Conservation (phyloP, 2,113 vertebrate species). For the Dipodomys spectabilis region DNA sequence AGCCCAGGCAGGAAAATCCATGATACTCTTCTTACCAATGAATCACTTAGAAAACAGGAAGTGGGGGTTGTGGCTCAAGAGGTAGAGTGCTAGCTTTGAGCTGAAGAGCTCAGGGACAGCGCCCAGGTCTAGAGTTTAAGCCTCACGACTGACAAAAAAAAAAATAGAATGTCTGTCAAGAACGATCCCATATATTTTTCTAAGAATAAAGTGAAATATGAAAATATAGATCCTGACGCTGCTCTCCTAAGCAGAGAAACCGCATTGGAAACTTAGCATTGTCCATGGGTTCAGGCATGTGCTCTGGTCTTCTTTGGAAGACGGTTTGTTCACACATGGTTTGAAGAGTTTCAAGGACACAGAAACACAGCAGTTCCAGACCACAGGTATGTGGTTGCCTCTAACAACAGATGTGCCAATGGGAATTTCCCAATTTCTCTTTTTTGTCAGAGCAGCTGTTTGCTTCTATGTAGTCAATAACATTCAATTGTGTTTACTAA, state of each 20-base stretch:
- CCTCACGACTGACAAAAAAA: no score
- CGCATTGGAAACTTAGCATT: background rate
- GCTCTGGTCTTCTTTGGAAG: background rate
- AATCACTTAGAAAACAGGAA: no score
- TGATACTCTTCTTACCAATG: no score
- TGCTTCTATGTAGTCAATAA: background rate
- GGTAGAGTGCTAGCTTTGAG: no score
- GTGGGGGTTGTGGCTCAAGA: no score
- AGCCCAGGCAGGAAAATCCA: no score
- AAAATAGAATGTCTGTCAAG: no score
- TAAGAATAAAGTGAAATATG: background rate
- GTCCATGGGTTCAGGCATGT: background rate
- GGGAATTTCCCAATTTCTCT: conserved; percentile 55
- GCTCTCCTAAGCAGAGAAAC: background rate
- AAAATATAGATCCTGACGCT: background rate
- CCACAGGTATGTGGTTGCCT: conserved; percentile 70
- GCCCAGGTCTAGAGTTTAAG: no score
- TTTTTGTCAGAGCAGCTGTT: conserved; percentile 56
- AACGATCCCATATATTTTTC: background rate
- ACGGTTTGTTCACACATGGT: background rate
- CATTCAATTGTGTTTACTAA: conserved; percentile 62
- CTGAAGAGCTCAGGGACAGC: no score
- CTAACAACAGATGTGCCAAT: conserved; percentile 58
- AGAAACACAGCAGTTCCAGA: conserved; percentile 48
- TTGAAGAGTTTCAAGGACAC: conserved; percentile 38